Evolutionary conservation across 2,797 vertebrate species (phyloP), one percentile per base, ranked within the genome.

Genomic region (Syngnathus acus): DNA sequence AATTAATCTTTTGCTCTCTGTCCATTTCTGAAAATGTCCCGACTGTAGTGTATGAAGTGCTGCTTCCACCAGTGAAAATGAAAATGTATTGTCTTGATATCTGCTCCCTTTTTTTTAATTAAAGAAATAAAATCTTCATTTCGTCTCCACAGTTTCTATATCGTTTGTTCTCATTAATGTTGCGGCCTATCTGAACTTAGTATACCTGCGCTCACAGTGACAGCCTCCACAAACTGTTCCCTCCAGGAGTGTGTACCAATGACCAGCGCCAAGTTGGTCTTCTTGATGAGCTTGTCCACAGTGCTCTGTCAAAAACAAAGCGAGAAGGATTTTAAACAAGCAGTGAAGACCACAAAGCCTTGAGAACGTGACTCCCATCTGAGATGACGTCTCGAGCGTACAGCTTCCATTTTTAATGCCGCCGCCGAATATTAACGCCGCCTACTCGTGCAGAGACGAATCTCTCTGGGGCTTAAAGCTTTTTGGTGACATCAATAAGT

Each of bases 231-330:
- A 82, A 95, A 95, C 87, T 95, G 94, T 43, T 95, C 94, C 69
- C 93, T 88, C 94, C 94, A 95, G 0, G 94, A 95, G 68, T 95
- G 94, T 0, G 94, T 95, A 23, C 94, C 93, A 9, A 95, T 94
- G 64, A 95, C 94, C 84, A 94, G 82, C 1, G 94, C 94, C 89
- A 95, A 61, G 84, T 95, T 95, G 7, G 94, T 95, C 79, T 95
- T 95, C 89, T 94, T 95, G 71, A 95, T 94, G 75, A 95, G 93
- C 72, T 95, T 94, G 86, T 95, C 94, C 21, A 95, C 94, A 0
- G 94, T 95, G 87, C 93, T 95, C 94, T 95, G 86, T 65, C 76
- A 80, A 80, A 73, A 38, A 26, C 5, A n/a, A 65, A 45, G 21
- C n/a, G 8, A 62, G 21, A 26, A 45, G 13, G 13, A 6, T 26